phyloP scores from a whole-genome alignment of 2,797 vertebrate genomes.

The Schizopygopsis pylzovi region DNA sequence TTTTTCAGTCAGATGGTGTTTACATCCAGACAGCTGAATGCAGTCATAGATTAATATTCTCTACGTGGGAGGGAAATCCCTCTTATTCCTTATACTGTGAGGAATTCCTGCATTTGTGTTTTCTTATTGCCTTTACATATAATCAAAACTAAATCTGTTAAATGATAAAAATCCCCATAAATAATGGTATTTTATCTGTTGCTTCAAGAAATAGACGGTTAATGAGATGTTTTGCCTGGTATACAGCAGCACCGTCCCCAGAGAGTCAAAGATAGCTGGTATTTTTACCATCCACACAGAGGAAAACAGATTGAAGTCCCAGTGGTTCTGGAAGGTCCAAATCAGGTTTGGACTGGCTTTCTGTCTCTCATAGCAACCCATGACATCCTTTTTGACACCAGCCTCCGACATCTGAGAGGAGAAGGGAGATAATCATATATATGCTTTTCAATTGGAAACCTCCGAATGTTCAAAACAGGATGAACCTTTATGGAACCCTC shows the following conservation, averaged over 20 bases:
- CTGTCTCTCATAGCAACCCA: slow-evolving; percentile 39
- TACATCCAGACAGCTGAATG: slow-evolving; percentile 17
- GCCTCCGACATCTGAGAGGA: slow-evolving; percentile 52
- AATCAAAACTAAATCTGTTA: neutral
- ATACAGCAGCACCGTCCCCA: slow-evolving; percentile 2
- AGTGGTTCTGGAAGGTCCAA: slow-evolving; percentile 53
- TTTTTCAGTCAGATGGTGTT: slow-evolving; percentile 8
- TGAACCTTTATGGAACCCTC: slow-evolving; percentile 3
- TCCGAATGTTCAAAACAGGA: slow-evolving; percentile 33
- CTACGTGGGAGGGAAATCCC: neutral
- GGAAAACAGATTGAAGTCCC: slow-evolving; percentile 44
- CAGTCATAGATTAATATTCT: slow-evolving; percentile 1
- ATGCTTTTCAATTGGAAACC: slow-evolving; percentile 21
- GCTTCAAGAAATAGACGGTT: neutral
- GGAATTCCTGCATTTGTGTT: neutral
- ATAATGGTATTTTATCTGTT: neutral
- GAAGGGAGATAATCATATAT: slow-evolving; percentile 37
- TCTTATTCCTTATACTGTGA: neutral
- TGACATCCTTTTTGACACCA: slow-evolving; percentile 64
- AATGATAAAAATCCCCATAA: neutral
- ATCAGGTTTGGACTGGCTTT: slow-evolving; percentile 59
- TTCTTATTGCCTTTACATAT: neutral
- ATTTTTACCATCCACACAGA: slow-evolving; percentile 32
- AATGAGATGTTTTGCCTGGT: neutral
- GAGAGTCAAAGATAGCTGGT: slow-evolving; percentile 12